Percentiles rank a stretch among this genome's conserved stretches.
Conservation (phyloP, 2,888 invertebrate species). For the Venusia cambrica region DNA sequence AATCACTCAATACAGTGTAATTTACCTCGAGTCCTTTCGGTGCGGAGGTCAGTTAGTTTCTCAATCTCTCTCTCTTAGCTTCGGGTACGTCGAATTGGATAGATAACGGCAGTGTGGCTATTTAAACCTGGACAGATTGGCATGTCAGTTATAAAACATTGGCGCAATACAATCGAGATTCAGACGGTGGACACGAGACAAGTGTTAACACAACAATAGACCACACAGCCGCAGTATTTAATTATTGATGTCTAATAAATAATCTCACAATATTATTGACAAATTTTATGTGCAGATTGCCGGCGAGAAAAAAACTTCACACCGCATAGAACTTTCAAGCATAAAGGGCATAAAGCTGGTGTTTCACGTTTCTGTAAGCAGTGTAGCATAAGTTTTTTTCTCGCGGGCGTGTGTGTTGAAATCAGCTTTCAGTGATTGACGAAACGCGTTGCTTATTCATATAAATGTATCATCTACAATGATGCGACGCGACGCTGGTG, state of each 20-base stretch:
- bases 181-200: slow-evolving; percentile 30
- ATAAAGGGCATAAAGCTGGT: slow-evolving; percentile 3
- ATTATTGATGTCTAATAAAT: slow-evolving; percentile 33
- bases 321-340: slow-evolving; percentile 19
- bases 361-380: neutral
- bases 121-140: slow-evolving; percentile 74
- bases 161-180: slow-evolving; percentile 47
- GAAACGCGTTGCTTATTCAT: slow-evolving; percentile 44
- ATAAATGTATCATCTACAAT: slow-evolving; percentile 56
- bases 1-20: slow-evolving; percentile 64
- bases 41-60: slow-evolving; percentile 50
- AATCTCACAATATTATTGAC: slow-evolving; percentile 45
- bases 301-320: slow-evolving; percentile 60
- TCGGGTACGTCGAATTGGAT: slow-evolving; percentile 54
- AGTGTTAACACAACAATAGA: slow-evolving; percentile 38
- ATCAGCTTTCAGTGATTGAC: slow-evolving; percentile 28
- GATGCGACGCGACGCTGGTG: slow-evolving; percentile 48
- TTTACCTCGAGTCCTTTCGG: slow-evolving; percentile 72
- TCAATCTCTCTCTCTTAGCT: slow-evolving; percentile 55
- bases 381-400: slow-evolving; percentile 10
- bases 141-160: slow-evolving; percentile 63
- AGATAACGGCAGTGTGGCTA: slow-evolving; percentile 73
- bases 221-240: slow-evolving; percentile 58
- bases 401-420: slow-evolving; percentile 16
- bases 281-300: slow-evolving; percentile 43